A percentile compares a stretch with the other conserved stretches of the same genome.
Evolutionary conservation across 53 echinoderm and acorn worm species (phyloP).

Genomic region (Echinometra lucunter): DNA sequence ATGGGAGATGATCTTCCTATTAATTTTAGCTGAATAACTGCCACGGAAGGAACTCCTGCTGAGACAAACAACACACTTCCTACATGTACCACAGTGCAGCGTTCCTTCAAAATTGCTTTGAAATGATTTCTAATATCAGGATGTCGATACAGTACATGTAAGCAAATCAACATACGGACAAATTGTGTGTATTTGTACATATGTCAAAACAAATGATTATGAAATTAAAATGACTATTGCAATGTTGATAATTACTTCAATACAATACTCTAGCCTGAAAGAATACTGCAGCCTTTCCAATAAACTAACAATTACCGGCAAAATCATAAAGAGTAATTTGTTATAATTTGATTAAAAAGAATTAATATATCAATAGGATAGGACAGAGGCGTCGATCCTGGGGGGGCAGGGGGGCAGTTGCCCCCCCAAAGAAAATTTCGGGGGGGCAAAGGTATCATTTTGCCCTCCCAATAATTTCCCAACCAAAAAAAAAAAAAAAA

Average conservation of each 20-base stretch:
- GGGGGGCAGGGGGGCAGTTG: too few species aligned
- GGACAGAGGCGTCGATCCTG: background rate
- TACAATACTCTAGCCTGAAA: too few species aligned
- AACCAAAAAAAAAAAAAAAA: too few species aligned
- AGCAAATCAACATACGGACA: background rate
- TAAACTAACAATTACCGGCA: background rate
- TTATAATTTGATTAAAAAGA: background rate
- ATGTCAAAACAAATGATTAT: too few species aligned
- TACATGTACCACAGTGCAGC: background rate
- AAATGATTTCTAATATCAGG: background rate
- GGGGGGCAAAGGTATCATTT: too few species aligned
- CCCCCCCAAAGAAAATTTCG: too few species aligned
- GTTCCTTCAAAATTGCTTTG: background rate
- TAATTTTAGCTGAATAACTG: conserved; percentile 2
- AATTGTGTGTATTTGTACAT: too few species aligned
- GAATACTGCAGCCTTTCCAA: too few species aligned
- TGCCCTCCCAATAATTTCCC: too few species aligned
- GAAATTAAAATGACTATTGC: too few species aligned
- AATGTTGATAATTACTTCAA: background rate
- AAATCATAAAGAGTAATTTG: too few species aligned
- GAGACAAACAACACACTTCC: background rate
- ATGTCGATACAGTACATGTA: background rate
- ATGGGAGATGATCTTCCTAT: background rate
- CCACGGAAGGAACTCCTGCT: background rate
- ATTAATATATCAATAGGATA: too few species aligned